Evolutionary conservation across 2,113 vertebrate genomes (phyloP), one percentile per base, ranked within the genome.

Genomic region (Rhinolophus ferrumequinum): DNA sequence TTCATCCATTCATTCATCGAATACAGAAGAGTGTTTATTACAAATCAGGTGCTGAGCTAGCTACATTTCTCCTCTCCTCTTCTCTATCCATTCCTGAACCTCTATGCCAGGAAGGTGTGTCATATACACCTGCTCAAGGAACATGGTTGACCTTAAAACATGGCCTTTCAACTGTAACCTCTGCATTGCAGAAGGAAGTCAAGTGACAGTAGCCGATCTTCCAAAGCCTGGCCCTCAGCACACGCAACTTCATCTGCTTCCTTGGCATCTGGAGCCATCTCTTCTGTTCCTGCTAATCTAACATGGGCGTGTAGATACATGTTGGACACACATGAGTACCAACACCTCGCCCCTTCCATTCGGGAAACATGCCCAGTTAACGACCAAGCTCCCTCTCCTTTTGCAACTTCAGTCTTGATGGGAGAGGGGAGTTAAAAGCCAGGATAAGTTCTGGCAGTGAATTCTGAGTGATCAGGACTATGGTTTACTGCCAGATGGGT

Each of bases 391-490:
- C 41, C 19, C 13, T 67, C 76, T 80, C 30, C 8, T 79, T 79
- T 38, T 83, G 70, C 3, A 10, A 62, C 64, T 56, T 96, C 77
- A 82, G 35, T 82, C 21, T 91, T 56, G 56, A 72, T 83, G 52
- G 21, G 69, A 70, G 10, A 73, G 66, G 30, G 38, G 30, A 81
- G 54, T 47, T 54, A 91, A 85, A 93, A 82, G 18, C 35, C 52
- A 87, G 47, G 85, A 90, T 67, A 96, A 66, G 62, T 88, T 75
- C 60, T 89, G 80, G 72, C 66, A 94, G 58, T 67, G 56, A 93
- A 92, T 86, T 67, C 56, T 83, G 79, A 64, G 83, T 83, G 47
- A 82, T 58, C 4, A 15, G 50, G 38, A 64, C 30, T 82, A 58
- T 77, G 85, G 30, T 90, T 92, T 64, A 33, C 83, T 44, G 35